Base-by-base conservation (phyloP, 2,888 invertebrate species). In the Cerceris ruficornis region DNA sequence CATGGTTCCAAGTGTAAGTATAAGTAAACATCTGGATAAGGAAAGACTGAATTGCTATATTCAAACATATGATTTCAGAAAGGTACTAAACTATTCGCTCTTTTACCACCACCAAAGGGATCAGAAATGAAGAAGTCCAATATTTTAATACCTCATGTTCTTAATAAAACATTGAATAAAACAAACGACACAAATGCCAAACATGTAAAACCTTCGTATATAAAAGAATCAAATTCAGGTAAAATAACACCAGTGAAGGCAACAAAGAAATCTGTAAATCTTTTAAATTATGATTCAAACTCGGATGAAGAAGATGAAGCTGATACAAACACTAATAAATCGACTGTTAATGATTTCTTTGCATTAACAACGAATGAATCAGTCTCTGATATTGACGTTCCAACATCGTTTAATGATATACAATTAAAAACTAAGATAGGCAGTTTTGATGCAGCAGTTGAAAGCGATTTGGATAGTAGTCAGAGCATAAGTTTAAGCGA, bases 91-190 rank as follows among this genome's bases (percentile, higher is more conserved):
- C 92, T 97, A 9, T 93, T 97, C 59, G 94, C 95, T 71, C 92
- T 96, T 57, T 91, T 97, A 55, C 97, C 96, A 8, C 94, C 95
- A 83, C 96, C 97, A 13, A 95, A 94, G 92, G 93, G 93, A 91
- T 85, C 41, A 70, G 92, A 68, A 59, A 77, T 43, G 77, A 88
- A 74, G 64, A 88, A 81, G 75, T 88, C 91, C 59, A 90, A 92
- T 93, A 52, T 90, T 93, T 77, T 94, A 52, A 87, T 94, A 54
- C 94, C 94, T 0, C 92, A 93, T 64, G 87, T 92, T 52, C 89
- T 94, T 17, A 90, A 93, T 0, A 93, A 93, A 83, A 92, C 93
- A 88, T n/a, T 28, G n/a, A 49, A 55, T 17, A 72, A 80, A 77
- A 15, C 68, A 39, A 62, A 55, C 64, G n/a, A 15, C 14, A 46